Conservation (phyloP, 2,888 invertebrate species). For the Mythimna lalbum region DNA sequence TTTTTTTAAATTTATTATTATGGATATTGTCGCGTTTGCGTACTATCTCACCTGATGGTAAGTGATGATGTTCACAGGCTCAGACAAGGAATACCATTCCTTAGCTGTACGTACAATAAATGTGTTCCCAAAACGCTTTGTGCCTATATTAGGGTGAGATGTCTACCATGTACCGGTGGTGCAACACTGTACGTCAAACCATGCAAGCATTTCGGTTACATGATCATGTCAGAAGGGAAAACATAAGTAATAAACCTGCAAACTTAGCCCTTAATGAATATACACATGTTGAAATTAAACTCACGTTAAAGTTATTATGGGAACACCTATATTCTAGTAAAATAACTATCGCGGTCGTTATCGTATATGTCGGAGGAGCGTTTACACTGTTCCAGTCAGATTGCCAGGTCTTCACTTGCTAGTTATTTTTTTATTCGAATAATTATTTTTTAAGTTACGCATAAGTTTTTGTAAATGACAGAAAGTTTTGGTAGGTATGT, state of each 20-base stretch:
- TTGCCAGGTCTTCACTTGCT: slow-evolving; percentile 22
- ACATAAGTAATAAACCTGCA: slow-evolving; percentile 69
- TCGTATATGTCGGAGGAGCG: slow-evolving; percentile 65
- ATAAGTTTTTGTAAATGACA: not conserved
- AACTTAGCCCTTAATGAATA: slow-evolving; percentile 69
- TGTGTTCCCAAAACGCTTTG: too few species aligned
- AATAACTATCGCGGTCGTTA: slow-evolving; percentile 78
- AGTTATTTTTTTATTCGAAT: not conserved
- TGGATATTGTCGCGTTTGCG: too few species aligned
- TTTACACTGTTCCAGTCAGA: slow-evolving; percentile 48
- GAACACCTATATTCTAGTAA: slow-evolving; percentile 77
- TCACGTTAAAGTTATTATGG: slow-evolving; percentile 79
- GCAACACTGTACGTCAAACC: too few species aligned
- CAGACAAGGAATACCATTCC: too few species aligned
- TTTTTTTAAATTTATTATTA: too few species aligned
- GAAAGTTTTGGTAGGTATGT: not conserved
- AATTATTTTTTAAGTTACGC: not conserved
- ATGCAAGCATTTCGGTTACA: not conserved
- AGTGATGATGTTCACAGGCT: too few species aligned
- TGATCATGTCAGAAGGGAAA: slow-evolving; percentile 36
- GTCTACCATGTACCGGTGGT: too few species aligned
- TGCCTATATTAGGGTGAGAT: too few species aligned
- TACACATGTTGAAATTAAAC: slow-evolving; percentile 78
- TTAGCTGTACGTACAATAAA: too few species aligned
- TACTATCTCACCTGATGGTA: too few species aligned